phyloP scores from a whole-genome alignment of 1,140 invertebrate species.

The Drosophila sulfurigaster region DNA sequence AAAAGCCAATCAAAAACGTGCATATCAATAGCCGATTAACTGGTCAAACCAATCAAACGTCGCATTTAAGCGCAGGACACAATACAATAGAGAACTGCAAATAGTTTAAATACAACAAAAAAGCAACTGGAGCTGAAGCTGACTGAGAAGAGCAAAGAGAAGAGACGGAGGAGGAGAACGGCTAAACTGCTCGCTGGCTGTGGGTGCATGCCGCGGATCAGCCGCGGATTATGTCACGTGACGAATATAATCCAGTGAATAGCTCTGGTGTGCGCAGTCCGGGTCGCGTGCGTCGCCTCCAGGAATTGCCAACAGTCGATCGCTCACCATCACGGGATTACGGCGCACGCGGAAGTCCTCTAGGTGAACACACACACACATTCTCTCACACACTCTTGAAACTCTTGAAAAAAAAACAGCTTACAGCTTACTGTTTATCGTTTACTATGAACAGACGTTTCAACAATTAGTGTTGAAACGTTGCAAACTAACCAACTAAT shows the following conservation, averaged over 20 bases:
- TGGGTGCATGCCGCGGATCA: constrained; percentile 80
- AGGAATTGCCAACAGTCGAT: constrained; percentile 93
- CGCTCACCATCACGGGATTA: constrained; percentile 91
- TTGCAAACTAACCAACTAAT: neutral
- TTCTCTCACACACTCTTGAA: neutral
- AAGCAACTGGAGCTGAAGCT: neutral
- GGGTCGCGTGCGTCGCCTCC: constrained; percentile 86
- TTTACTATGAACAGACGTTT: neutral
- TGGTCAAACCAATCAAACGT: constrained; percentile 51
- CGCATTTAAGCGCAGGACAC: constrained; percentile 57
- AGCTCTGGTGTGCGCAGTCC: constrained; percentile 85
- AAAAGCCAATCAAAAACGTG: constrained; percentile 48
- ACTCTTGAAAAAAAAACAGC: neutral
- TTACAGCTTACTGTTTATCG: constrained; percentile 16
- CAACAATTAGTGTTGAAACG: neutral
- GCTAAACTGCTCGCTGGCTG: constrained; percentile 30
- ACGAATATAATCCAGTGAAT: constrained; percentile 88
- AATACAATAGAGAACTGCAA: constrained; percentile 4
- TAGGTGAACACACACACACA: constrained; percentile 79
- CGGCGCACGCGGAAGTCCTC: constrained; percentile 88
- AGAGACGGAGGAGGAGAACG: neutral
- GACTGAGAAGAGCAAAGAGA: neutral
- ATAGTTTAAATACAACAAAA: neutral
- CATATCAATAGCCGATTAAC: constrained; percentile 47
- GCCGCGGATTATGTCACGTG: constrained; percentile 89